phyloP scores from a whole-genome alignment of 2,113 vertebrate species.

The Petromus typicus region DNA sequence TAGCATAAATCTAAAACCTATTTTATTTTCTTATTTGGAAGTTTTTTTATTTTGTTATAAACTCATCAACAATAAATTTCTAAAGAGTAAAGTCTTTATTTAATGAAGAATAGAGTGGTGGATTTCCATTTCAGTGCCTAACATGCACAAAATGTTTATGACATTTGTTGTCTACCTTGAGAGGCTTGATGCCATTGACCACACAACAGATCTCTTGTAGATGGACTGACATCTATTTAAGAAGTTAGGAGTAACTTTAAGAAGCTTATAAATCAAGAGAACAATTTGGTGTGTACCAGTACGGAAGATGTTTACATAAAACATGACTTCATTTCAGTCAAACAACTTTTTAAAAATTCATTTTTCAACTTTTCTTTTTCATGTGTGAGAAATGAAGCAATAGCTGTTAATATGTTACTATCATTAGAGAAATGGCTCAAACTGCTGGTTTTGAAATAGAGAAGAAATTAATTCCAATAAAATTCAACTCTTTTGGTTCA shows the following conservation, averaged over 20 bases:
- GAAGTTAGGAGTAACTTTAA: conserved; percentile 37
- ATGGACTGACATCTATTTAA: background rate
- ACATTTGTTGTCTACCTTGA: background rate
- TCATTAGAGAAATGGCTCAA: conserved; percentile 48
- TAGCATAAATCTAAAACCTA: conserved; percentile 23
- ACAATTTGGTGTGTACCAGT: background rate
- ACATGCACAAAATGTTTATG: background rate
- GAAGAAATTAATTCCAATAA: conserved; percentile 47
- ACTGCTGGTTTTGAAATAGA: conserved; percentile 48
- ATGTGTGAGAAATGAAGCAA: conserved; percentile 23
- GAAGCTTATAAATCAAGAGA: background rate
- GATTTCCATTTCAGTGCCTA: conserved; percentile 48
- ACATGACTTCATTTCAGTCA: conserved; percentile 8
- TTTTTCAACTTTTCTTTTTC: conserved; percentile 46
- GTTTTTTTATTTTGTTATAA: conserved; percentile 44
- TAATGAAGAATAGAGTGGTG: conserved; percentile 32
- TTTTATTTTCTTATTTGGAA: conserved; percentile 24
- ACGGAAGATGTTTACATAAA: conserved; percentile 23
- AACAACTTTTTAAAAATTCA: conserved; percentile 36
- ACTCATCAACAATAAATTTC: background rate
- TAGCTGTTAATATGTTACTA: conserved; percentile 29
- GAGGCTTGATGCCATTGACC: background rate
- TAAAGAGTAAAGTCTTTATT: background rate
- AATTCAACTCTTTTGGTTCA: conserved; percentile 20
- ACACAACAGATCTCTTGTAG: background rate